Conservation (phyloP, 35 echinoderm and acorn worm genomes). For the Lytechinus variegatus region DNA sequence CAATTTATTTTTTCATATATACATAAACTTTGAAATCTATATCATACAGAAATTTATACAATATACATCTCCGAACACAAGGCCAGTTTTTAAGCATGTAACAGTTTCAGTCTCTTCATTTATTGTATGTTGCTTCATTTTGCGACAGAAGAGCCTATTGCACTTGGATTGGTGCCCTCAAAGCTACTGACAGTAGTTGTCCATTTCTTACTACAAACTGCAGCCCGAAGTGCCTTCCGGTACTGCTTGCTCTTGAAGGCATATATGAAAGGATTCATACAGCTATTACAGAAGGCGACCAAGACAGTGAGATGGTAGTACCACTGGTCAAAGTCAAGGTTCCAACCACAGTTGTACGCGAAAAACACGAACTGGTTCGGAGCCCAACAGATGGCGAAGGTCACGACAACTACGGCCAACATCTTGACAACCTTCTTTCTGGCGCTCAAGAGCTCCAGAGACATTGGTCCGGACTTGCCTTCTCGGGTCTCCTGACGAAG, state of each 20-base stretch:
- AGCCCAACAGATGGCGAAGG: slow-evolving; percentile 94
- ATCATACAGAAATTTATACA: background rate
- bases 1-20: background rate
- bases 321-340: slow-evolving; percentile 76
- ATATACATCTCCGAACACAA: background rate
- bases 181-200: slow-evolving; percentile 31
- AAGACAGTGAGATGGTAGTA: slow-evolving; percentile 91
- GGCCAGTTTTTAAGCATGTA: background rate
- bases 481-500: slow-evolving; percentile 52
- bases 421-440: slow-evolving; percentile 88
- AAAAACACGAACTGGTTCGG: slow-evolving; percentile 96
- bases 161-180: slow-evolving; percentile 27
- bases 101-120: background rate
- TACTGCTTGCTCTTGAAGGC: slow-evolving; percentile 89
- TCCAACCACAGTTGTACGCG: slow-evolving; percentile 78
- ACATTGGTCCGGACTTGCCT: slow-evolving; percentile 58
- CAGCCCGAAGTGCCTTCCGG: slow-evolving; percentile 66
- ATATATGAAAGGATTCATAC: slow-evolving; percentile 96
- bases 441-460: slow-evolving; percentile 75
- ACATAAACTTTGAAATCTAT: background rate
- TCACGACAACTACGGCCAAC: slow-evolving; percentile 74
- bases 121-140: slow-evolving; percentile 7
- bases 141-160: background rate
- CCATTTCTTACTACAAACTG: slow-evolving; percentile 53
- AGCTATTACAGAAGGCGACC: slow-evolving; percentile 87